These are phyloP conservation scores for Mantis religiosa DNA, from an alignment of 2,888 invertebrate species.

Conservation along the genomic window DNA sequence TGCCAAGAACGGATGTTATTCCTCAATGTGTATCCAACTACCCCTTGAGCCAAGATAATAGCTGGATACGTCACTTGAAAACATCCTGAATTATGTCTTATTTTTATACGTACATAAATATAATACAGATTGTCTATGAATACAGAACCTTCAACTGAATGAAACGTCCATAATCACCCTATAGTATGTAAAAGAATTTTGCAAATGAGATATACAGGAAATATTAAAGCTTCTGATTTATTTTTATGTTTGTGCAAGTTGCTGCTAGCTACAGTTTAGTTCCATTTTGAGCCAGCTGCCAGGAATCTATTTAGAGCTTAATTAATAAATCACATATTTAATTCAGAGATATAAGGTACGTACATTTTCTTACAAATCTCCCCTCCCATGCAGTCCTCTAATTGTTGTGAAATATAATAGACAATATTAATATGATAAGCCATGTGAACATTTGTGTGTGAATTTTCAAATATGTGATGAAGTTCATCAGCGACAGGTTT, in stretches of 20 bases:
- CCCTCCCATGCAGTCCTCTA: neutral
- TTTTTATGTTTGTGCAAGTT: constrained; percentile 3
- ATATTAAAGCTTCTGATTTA: neutral
- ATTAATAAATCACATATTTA: neutral
- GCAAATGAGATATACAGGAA: neutral
- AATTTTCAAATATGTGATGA: neutral
- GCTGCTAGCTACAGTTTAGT: neutral
- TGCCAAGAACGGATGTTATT: constrained; percentile 3
- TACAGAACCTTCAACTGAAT: constrained; percentile 4
- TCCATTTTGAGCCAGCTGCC: neutral
- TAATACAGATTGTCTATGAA: neutral
- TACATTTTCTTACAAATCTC: neutral
- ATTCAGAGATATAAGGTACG: constrained; percentile 9
- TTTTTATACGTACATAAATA: constrained; percentile 1
- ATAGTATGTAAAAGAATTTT: neutral
- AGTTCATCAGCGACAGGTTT: neutral
- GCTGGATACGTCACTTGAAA: neutral
- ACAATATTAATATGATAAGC: constrained; percentile 1
- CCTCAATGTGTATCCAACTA: neutral
- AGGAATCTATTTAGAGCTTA: neutral
- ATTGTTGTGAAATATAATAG: constrained; percentile 5
- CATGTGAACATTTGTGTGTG: constrained; percentile 1
- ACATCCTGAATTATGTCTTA: constrained; percentile 18
- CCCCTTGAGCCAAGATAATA: neutral
- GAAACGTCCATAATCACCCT: constrained; percentile 12